phyloP scores from a whole-genome alignment of 2,113 vertebrate genomes.

The Mormyrus iriodes region DNA sequence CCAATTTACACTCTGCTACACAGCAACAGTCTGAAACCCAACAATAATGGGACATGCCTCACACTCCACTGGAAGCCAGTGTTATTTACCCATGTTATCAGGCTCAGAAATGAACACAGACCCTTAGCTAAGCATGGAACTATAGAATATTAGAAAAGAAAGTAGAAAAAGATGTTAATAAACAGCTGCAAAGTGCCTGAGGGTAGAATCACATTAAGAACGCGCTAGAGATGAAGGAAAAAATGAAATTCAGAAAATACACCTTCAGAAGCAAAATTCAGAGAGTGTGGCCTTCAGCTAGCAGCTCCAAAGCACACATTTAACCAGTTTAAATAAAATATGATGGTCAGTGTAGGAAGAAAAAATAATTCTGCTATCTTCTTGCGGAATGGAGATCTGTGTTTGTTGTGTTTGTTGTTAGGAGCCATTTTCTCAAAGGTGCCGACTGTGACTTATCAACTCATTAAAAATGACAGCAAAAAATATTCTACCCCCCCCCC shows the following conservation, averaged over 20 bases:
- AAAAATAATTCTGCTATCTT: background rate
- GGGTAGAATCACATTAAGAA: background rate
- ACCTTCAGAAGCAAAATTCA: background rate
- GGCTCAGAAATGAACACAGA: conserved; percentile 22
- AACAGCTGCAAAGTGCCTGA: conserved; percentile 25
- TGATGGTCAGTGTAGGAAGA: background rate
- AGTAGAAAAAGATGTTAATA: background rate
- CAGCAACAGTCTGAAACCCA: conserved; percentile 69
- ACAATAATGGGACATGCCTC: conserved; percentile 56
- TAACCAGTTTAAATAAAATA: conserved; percentile 3
- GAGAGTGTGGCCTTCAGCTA: background rate
- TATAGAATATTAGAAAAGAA: background rate
- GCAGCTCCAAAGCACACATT: background rate
- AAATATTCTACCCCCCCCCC: background rate
- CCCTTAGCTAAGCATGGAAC: conserved; percentile 7
- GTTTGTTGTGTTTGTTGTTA: conserved; percentile 25
- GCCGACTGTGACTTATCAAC: background rate
- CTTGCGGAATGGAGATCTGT: conserved; percentile 15
- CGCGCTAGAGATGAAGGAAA: background rate
- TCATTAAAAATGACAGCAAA: background rate
- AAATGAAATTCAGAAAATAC: background rate
- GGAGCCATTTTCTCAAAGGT: background rate
- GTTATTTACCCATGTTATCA: conserved; percentile 37
- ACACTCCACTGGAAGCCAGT: conserved; percentile 40
- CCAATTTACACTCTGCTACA: conserved; percentile 65